Conservation (phyloP, 2,888 invertebrate species). For the Uropetala carovei region DNA sequence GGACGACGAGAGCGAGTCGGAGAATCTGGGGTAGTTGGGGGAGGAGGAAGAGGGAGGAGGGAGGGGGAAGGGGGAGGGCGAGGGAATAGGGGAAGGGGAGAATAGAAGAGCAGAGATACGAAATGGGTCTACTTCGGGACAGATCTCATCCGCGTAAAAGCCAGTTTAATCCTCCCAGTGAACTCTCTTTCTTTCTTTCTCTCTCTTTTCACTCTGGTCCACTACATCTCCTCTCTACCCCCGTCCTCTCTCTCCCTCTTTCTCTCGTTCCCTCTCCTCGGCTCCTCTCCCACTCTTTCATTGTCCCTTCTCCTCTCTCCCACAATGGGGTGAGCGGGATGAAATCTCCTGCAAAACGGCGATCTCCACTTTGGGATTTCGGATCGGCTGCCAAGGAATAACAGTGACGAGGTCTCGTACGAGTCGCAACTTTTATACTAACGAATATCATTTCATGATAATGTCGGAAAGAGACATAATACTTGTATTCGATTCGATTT, state of each 20-base stretch:
- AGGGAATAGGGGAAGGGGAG: not conserved
- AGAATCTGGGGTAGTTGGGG: not conserved
- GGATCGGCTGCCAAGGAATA: constrained; percentile 38
- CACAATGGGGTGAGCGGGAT: not conserved
- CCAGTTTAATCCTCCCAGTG: constrained; percentile 41
- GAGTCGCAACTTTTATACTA: constrained; percentile 49
- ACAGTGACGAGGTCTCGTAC: constrained; percentile 34
- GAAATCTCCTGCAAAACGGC: constrained; percentile 61
- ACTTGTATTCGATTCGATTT: not conserved
- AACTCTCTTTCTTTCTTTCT: constrained; percentile 2
- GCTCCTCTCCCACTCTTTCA: not conserved
- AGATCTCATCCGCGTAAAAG: constrained; percentile 63
- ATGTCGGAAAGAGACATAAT: not conserved
- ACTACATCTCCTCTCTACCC: not conserved
- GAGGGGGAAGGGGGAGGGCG: not conserved
- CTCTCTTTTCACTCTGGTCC: not conserved
- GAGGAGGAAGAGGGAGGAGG: not conserved
- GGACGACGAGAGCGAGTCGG: not conserved
- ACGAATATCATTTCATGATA: not conserved
- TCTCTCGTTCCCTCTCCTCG: not conserved
- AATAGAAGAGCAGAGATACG: constrained; percentile 21
- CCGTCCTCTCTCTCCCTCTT: not conserved
- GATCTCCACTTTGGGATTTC: constrained; percentile 43
- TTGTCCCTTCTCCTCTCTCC: not conserved
- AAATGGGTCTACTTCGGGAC: constrained; percentile 61